Evolutionary conservation across 2,113 vertebrate species (phyloP).

Genomic region (Propithecus coquereli): DNA sequence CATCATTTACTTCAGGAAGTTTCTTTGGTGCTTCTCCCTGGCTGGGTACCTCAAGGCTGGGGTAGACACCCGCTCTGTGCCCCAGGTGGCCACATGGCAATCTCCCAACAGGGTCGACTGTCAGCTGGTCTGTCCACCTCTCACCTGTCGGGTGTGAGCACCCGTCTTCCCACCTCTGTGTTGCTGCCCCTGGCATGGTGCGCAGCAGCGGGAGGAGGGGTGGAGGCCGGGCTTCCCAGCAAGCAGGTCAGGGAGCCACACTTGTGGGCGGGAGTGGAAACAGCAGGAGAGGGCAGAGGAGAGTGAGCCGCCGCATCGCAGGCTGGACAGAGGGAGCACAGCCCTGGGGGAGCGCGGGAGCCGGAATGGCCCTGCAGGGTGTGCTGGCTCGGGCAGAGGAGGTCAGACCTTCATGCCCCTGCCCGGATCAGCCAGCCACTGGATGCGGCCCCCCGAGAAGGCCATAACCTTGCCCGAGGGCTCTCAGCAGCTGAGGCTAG

Average conservation of each 20-base stretch:
- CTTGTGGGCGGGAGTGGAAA: neutral
- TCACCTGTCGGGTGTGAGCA: rapidly evolving
- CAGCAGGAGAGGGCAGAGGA: too few species aligned
- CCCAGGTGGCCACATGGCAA: rapidly evolving
- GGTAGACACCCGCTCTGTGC: too few species aligned
- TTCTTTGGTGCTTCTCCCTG: neutral
- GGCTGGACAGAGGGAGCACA: neutral
- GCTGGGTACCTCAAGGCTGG: neutral
- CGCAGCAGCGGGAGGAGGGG: neutral
- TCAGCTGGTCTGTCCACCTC: rapidly evolving
- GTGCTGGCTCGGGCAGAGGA: neutral
- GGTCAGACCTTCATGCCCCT: neutral
- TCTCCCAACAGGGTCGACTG: rapidly evolving
- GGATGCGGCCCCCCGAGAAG: neutral
- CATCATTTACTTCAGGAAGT: neutral
- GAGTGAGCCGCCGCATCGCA: neutral
- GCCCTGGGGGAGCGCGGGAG: rapidly evolving
- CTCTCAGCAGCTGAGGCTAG: neutral
- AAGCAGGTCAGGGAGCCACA: neutral
- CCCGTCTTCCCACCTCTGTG: rapidly evolving
- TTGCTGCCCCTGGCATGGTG: neutral
- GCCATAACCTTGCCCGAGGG: rapidly evolving
- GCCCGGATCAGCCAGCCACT: too few species aligned
- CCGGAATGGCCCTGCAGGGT: neutral
- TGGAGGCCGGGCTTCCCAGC: neutral